These are phyloP conservation scores for Atrina japonica DNA, from an alignment of 2,888 invertebrate genomes.

Conservation along the genomic window DNA sequence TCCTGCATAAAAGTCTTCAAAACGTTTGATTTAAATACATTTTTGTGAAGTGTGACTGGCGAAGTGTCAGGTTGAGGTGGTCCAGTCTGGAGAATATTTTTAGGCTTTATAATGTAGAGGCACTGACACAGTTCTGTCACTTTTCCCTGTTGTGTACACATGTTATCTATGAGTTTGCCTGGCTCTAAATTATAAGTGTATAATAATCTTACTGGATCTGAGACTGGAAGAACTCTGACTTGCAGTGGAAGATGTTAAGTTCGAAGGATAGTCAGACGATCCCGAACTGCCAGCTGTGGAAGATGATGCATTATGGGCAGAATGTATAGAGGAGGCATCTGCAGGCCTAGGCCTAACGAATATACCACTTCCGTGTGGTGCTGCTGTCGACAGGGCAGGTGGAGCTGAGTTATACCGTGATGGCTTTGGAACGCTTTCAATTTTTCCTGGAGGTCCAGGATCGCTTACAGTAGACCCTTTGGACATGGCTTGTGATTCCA, in stretches of 20 bases:
- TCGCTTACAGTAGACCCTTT: neutral
- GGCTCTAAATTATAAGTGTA: too few relatives aligned
- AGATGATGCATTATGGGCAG: too few relatives aligned
- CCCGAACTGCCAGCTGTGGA: neutral
- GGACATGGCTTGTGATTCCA: slow-evolving; percentile 53
- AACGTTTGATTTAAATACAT: too few relatives aligned
- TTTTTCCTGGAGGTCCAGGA: neutral
- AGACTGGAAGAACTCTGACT: slow-evolving; percentile 3
- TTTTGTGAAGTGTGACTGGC: too few relatives aligned
- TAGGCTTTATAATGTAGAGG: too few relatives aligned
- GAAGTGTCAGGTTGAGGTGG: too few relatives aligned
- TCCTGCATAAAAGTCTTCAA: too few relatives aligned
- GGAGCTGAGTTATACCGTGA: neutral
- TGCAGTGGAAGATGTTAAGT: slow-evolving; percentile 4
- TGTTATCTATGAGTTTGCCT: too few relatives aligned
- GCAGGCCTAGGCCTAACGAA: slow-evolving; percentile 14
- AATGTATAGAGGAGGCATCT: neutral
- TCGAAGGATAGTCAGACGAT: neutral
- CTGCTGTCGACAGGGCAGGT: neutral
- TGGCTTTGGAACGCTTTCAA: neutral
- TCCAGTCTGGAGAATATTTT: too few relatives aligned
- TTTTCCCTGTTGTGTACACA: too few relatives aligned
- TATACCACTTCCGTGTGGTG: neutral
- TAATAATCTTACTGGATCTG: too few relatives aligned
- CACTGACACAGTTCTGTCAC: too few relatives aligned